Percentiles rank a stretch among this genome's conserved stretches.
Conservation (phyloP, 2,888 invertebrate genomes). For the Drosophila setosimentum region DNA sequence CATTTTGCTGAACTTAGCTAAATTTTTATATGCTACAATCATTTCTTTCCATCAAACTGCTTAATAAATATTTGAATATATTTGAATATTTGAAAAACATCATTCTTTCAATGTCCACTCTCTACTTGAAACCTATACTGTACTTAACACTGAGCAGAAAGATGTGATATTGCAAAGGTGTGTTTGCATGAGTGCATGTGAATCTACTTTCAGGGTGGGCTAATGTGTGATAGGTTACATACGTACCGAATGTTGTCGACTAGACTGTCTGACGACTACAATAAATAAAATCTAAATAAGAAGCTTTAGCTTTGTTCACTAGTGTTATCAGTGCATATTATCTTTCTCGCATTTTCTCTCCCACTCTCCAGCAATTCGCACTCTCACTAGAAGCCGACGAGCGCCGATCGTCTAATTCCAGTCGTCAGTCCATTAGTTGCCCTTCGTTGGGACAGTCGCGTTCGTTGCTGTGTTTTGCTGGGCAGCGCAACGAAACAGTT, state of each 20-base stretch:
- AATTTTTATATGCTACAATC: not conserved
- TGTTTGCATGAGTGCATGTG: not conserved
- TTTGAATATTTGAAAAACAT: too few species aligned
- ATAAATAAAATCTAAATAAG: not conserved
- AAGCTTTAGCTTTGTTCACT: constrained; percentile 13
- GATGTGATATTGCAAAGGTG: not conserved
- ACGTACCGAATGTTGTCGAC: not conserved
- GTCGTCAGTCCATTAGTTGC: constrained; percentile 38
- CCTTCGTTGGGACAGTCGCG: constrained; percentile 41
- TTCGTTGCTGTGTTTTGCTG: constrained; percentile 29
- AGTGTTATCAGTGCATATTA: constrained; percentile 22
- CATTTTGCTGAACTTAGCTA: not conserved
- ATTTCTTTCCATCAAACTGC: not conserved
- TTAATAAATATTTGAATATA: not conserved
- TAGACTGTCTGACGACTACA: not conserved
- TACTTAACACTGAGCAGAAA: not conserved
- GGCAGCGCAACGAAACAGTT: constrained; percentile 19
- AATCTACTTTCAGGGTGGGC: not conserved
- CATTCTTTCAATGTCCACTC: too few species aligned
- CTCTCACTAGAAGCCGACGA: constrained; percentile 23
- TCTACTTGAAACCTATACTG: not conserved
- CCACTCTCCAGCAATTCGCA: constrained; percentile 5
- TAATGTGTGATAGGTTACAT: not conserved
- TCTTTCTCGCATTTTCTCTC: constrained; percentile 18
- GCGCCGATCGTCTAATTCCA: constrained; percentile 26